Conservation (phyloP, 2,888 invertebrate genomes). For the Polyommatus iphigenia region DNA sequence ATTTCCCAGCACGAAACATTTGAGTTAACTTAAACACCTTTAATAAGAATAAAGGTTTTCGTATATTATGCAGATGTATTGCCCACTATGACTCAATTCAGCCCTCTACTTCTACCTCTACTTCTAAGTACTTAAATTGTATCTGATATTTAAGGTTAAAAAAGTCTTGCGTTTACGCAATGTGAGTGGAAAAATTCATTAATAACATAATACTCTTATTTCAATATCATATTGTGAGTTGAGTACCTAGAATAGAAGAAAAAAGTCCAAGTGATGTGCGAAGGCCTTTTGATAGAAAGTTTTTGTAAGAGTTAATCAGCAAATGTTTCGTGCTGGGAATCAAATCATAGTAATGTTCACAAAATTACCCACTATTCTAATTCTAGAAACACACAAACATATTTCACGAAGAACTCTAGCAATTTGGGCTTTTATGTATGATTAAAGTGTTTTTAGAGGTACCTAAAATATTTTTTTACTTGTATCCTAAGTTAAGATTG, state of each 20-base stretch:
- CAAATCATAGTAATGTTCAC: conserved; percentile 61
- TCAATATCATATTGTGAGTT: too few species aligned
- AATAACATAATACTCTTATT: too few species aligned
- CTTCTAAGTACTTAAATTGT: too few species aligned
- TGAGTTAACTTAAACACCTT: neutral
- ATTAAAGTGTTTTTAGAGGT: neutral
- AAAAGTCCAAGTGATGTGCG: neutral
- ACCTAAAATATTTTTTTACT: too few species aligned
- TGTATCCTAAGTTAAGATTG: neutral
- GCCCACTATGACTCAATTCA: too few species aligned
- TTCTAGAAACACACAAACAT: conserved; percentile 5
- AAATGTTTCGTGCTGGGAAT: conserved; percentile 56
- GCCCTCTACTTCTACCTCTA: too few species aligned
- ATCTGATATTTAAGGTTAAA: too few species aligned
- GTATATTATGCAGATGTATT: too few species aligned
- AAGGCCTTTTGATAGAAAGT: neutral
- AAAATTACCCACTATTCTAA: conserved; percentile 51
- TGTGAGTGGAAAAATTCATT: too few species aligned
- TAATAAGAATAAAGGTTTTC: neutral
- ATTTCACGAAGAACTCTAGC: neutral
- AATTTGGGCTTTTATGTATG: neutral
- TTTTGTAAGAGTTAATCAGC: conserved; percentile 46
- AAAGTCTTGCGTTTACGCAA: too few species aligned
- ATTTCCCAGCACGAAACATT: neutral
- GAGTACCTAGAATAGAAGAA: too few species aligned